These are phyloP conservation scores for Nycticorax nycticorax DNA, from an alignment of 2,113 vertebrate species.

Conservation along the genomic window DNA sequence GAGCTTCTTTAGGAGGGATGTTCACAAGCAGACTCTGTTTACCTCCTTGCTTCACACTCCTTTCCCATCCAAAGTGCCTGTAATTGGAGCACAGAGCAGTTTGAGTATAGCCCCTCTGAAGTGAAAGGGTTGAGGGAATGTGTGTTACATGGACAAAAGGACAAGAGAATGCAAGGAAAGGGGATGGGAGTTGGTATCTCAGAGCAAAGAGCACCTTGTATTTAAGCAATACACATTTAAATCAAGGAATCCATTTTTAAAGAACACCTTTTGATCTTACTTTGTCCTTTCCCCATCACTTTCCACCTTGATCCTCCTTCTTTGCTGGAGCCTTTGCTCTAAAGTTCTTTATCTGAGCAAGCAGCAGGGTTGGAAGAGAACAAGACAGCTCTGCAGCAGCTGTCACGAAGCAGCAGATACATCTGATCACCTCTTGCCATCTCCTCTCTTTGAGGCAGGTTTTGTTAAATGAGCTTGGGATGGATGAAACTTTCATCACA, in stretches of 20 bases:
- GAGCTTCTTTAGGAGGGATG: neutral
- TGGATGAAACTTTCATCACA: conserved; percentile 85
- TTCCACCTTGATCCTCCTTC: neutral
- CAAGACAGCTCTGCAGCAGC: neutral
- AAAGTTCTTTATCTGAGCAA: neutral
- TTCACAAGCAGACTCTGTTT: neutral
- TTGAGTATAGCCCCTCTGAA: neutral
- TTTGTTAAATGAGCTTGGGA: conserved; percentile 88
- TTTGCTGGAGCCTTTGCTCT: neutral
- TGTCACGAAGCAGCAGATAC: neutral
- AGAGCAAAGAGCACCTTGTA: neutral
- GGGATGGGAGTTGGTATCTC: neutral
- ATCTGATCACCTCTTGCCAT: neutral
- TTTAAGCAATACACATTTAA: neutral
- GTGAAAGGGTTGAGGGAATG: neutral
- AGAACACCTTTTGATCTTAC: neutral
- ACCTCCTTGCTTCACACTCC: neutral
- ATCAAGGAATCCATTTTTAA: neutral
- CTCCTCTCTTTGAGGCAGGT: conserved; percentile 57
- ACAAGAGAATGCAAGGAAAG: neutral
- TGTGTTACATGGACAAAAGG: neutral
- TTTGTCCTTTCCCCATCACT: neutral
- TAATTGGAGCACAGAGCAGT: neutral
- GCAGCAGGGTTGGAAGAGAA: neutral
- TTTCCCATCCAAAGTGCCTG: neutral